Evolutionary conservation across 2,113 vertebrate species (phyloP).

Genomic region (Semnornis frantzii): DNA sequence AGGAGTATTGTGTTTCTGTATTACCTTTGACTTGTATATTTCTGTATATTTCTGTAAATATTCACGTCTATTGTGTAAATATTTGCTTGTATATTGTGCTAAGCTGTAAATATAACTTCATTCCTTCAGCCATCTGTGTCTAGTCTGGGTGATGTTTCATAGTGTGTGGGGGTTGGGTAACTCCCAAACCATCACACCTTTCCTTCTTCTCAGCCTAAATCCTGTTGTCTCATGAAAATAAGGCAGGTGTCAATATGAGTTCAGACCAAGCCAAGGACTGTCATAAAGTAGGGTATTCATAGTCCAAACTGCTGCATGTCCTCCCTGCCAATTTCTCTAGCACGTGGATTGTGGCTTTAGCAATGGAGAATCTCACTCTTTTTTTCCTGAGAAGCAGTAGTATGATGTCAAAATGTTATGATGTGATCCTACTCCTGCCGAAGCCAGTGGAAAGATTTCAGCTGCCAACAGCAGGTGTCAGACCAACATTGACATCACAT

Average conservation of each 20-base stretch:
- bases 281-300: background rate
- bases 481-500: background rate
- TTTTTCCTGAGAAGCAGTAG: background rate
- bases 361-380: background rate
- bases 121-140: no score
- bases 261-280: background rate
- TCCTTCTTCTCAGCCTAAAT: conserved; percentile 15
- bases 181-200: background rate
- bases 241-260: conserved; percentile 4
- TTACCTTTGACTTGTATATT: no score
- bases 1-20: no score
- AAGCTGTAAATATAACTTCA: no score
- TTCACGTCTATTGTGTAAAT: no score
- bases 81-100: no score
- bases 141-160: no score
- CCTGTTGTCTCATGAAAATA: conserved; percentile 1
- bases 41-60: no score
- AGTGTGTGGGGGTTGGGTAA: no score
- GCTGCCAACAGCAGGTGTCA: background rate
- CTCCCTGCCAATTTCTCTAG: background rate
- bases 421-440: background rate
- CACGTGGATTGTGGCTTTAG: background rate
- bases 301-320: background rate
- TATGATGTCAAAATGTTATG: background rate
- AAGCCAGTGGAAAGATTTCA: background rate